Evolutionary conservation across 2,113 vertebrate genomes (phyloP).

Genomic region (Tilapia sparmanii): DNA sequence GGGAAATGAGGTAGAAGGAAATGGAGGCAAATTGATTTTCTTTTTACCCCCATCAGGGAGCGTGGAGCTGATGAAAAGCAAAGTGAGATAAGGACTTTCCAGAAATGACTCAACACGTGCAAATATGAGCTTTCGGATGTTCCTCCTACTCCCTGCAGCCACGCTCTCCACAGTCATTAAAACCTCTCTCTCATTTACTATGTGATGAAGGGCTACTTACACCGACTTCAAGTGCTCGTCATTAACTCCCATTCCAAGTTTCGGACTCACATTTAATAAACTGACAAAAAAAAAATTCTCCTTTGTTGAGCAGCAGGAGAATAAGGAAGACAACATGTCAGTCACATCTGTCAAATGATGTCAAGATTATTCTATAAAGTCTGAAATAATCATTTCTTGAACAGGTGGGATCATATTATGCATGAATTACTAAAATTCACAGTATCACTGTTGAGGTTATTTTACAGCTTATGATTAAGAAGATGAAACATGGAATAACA

Average conservation of each 20-base stretch:
- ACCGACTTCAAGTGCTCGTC: not conserved
- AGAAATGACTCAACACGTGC: constrained; percentile 34
- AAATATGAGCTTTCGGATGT: constrained; percentile 31
- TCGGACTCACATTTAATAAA: not conserved
- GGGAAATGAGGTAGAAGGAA: constrained; percentile 28
- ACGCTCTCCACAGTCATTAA: constrained; percentile 8
- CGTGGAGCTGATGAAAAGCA: constrained; percentile 40
- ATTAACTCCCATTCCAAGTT: not conserved
- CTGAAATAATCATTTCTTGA: not conserved
- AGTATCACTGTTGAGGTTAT: not conserved
- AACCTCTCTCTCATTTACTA: not conserved
- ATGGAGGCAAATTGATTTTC: constrained; percentile 16
- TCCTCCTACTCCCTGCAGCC: not conserved
- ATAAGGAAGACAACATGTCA: not conserved
- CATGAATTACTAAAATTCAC: accelerated
- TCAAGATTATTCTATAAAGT: not conserved
- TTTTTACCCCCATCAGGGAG: not conserved
- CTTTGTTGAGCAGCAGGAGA: not conserved
- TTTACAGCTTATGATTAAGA: not conserved
- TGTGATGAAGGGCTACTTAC: constrained; percentile 1
- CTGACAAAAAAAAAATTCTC: not conserved
- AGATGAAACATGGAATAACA: not conserved
- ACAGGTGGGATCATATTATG: not conserved
- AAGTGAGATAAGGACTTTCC: constrained; percentile 31
- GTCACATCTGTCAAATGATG: not conserved